Base-by-base conservation (phyloP, 2,797 vertebrate genomes). In the Coracias cyanogaster region DNA sequence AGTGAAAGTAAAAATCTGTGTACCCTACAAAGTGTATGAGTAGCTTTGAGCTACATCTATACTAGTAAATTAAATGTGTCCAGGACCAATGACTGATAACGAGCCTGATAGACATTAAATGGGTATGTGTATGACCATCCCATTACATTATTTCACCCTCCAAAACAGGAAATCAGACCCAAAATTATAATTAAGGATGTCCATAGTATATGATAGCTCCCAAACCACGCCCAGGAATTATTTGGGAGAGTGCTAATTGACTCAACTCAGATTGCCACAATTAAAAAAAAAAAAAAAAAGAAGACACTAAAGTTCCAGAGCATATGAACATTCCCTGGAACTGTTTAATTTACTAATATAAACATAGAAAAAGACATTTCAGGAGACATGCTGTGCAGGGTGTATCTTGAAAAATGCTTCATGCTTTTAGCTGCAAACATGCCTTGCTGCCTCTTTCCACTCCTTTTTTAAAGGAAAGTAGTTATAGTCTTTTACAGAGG, bases 201-300 rank as follows among this genome's bases (percentile, higher is more conserved):
- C 15, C 49, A 15, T 26, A 86, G 9, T 20, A 41, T 71, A 13
- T 31, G 17, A 12, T 55, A 67, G 51, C 12, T 78, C n/a, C 43
- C 39, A 26, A 88, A 55, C 3, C 8, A n/a, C 9, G 24, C 4
- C 18, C 15, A 60, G 29, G 16, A 73, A 62, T 66, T 58, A 55
- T 28, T 31, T 78, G 22, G 3, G 22, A 76, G 16, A 60, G 3
- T 26, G 10, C 2, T 71, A 60, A 64, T 31, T 71, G 26, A 55
- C 26, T 39, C 15, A 73, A 48, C 31, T 65, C 26, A 49, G 81
- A 81, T 25, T 64, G 2, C 7, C 5, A 76, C 61, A 13, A 5
- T 4, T 28, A 19, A 55, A 26, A 78, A 62, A 35, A 25, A 39
- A 8, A 84, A 74, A 0, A 18, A 31, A 46, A 0, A 19, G 49